Conservation (phyloP, 2,113 vertebrate genomes). For the Romanogobio albipinnatus region DNA sequence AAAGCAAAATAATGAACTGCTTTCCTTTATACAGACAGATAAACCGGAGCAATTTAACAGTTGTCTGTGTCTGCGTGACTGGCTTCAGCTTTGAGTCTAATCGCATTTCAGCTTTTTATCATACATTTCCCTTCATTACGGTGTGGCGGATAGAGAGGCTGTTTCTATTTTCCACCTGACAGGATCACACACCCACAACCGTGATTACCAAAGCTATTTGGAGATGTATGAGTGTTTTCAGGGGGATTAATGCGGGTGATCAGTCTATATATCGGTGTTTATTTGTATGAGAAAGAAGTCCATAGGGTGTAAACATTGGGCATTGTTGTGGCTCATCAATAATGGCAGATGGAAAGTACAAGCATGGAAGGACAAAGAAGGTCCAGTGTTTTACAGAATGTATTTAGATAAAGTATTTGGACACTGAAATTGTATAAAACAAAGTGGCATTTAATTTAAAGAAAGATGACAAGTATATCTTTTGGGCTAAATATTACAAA, state of each 20-base stretch:
- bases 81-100: not conserved
- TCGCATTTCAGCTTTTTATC: conserved; percentile 25
- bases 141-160: not conserved
- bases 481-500: not conserved
- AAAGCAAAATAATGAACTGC: not conserved
- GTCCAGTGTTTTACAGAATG: not conserved
- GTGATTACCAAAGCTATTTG: conserved; percentile 57
- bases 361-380: not conserved
- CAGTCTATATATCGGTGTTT: conserved; percentile 34
- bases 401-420: not conserved
- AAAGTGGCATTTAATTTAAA: not conserved
- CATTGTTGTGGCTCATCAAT: not conserved
- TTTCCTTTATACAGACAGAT: not conserved
- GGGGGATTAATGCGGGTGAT: not conserved
- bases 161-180: conserved; percentile 61
- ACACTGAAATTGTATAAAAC: not conserved
- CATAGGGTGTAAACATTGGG: not conserved
- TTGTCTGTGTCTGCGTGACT: conserved; percentile 1
- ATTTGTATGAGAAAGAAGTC: conserved; percentile 41
- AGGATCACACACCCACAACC: conserved; percentile 47
- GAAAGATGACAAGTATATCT: not conserved
- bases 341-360: not conserved
- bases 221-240: conserved; percentile 24
- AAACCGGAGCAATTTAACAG: not conserved
- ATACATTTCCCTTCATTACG: not conserved